phyloP scores from a whole-genome alignment of 2,113 vertebrate genomes.

The Sprattus sprattus region DNA sequence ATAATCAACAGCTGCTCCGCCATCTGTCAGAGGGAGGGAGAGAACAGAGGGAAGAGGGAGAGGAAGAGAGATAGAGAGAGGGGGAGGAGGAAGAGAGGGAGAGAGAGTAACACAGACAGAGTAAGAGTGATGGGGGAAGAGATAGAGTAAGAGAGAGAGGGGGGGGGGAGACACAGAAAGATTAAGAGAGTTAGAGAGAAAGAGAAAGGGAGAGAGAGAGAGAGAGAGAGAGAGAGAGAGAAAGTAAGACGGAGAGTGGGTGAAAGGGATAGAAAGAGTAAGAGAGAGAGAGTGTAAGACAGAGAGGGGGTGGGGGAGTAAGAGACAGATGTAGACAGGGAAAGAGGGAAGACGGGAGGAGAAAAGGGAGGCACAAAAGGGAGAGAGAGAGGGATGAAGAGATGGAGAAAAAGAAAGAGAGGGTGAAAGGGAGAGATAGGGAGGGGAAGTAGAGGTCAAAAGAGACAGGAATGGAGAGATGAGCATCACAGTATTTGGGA shows the following conservation, averaged over 20 bases:
- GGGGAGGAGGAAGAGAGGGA: neutral
- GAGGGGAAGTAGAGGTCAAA: neutral
- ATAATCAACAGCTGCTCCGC: constrained; percentile 97
- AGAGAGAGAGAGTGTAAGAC: neutral
- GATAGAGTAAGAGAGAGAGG: too few relatives aligned
- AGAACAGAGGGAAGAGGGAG: neutral
- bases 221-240: neutral
- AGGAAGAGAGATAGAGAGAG: neutral
- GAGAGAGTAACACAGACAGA: neutral
- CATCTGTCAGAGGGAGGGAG: constrained; percentile 76
- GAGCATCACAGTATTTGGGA: neutral
- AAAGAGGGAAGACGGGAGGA: neutral
- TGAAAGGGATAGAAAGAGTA: neutral
- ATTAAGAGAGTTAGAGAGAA: neutral
- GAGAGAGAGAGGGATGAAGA: constrained; percentile 12
- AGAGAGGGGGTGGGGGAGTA: neutral
- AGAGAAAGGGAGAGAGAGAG: constrained; percentile 36
- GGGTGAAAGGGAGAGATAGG: constrained; percentile 24
- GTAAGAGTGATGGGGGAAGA: neutral
- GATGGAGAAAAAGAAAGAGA: neutral
- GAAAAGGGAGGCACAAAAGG: too few relatives aligned
- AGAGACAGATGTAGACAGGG: neutral
- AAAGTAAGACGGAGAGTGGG: neutral
- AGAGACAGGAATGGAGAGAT: neutral
- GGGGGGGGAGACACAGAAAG: too few relatives aligned